phyloP scores from a whole-genome alignment of 2,797 vertebrate species.

The Arnoldichthys spilopterus region DNA sequence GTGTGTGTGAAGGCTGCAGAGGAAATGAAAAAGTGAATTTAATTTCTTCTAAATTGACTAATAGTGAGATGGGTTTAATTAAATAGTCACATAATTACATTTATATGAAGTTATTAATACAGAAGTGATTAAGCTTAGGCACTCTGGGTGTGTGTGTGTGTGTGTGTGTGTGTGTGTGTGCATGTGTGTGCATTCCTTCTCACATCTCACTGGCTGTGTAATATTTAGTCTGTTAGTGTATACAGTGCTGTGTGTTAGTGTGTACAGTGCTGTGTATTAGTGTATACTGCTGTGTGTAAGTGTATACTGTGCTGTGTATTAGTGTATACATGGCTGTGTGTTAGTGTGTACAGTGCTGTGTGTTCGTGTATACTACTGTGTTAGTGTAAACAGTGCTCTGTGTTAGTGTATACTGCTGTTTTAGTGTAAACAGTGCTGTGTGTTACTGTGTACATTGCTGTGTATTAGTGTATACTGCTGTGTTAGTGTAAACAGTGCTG shows the following conservation, averaged over 20 bases:
- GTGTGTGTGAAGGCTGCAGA: background rate
- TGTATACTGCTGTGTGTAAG: slow-evolving; percentile 36
- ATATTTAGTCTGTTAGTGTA: background rate
- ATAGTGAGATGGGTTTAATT: background rate
- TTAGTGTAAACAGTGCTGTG: slow-evolving; percentile 51
- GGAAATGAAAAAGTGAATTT: slow-evolving; percentile 4
- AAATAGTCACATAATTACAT: slow-evolving; percentile 8
- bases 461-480: background rate
- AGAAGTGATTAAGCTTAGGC: background rate
- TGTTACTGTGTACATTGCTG: background rate
- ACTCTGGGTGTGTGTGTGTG: background rate
- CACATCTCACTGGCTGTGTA: no score
- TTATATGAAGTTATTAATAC: slow-evolving; percentile 7
- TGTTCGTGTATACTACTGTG: slow-evolving; percentile 4
- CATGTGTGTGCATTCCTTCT: no score
- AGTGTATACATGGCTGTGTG: slow-evolving; percentile 41
- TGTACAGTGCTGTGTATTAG: slow-evolving; percentile 64
- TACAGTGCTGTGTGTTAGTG: slow-evolving; percentile 24
- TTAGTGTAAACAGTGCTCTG: slow-evolving; percentile 11
- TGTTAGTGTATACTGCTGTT: slow-evolving; percentile 58
- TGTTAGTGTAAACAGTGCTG: no score
- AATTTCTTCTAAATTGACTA: background rate
- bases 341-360: slow-evolving; percentile 67
- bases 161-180: background rate
- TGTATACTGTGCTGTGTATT: slow-evolving; percentile 62